Evolutionary conservation across 2,888 invertebrate species (phyloP).

Genomic region (Limnephilus rhombicus): DNA sequence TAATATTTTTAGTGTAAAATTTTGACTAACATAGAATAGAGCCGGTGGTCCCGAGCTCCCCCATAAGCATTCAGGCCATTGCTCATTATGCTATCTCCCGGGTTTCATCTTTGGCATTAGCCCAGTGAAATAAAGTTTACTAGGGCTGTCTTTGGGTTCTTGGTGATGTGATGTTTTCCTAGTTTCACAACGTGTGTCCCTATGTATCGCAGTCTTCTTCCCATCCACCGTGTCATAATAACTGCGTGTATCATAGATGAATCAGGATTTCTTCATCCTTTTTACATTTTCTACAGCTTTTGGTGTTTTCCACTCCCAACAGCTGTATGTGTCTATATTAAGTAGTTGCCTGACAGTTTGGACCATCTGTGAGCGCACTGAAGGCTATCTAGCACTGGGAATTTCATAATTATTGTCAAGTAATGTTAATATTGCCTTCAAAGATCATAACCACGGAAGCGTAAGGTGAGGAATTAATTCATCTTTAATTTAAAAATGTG

Average conservation of each 20-base stretch:
- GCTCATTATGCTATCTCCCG: not conserved
- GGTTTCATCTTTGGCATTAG: not conserved
- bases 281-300: not conserved
- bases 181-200: not conserved
- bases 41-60: not conserved
- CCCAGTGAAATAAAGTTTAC: not conserved
- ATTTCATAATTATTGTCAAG: not conserved
- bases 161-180: too few species aligned
- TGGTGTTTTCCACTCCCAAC: not conserved
- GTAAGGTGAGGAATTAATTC: not conserved
- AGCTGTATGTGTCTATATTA: not conserved
- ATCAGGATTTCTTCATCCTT: not conserved
- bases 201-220: not conserved
- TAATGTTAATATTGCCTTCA: not conserved
- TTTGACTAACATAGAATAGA: not conserved
- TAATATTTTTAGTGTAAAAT: not conserved
- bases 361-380: not conserved
- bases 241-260: not conserved
- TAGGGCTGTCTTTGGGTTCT: too few species aligned
- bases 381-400: not conserved
- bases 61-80: not conserved
- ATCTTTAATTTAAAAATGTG: not conserved
- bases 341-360: not conserved
- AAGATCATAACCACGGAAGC: not conserved
- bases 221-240: not conserved